Base-by-base conservation (phyloP, 2,797 vertebrate species). In the Acomys russatus region DNA sequence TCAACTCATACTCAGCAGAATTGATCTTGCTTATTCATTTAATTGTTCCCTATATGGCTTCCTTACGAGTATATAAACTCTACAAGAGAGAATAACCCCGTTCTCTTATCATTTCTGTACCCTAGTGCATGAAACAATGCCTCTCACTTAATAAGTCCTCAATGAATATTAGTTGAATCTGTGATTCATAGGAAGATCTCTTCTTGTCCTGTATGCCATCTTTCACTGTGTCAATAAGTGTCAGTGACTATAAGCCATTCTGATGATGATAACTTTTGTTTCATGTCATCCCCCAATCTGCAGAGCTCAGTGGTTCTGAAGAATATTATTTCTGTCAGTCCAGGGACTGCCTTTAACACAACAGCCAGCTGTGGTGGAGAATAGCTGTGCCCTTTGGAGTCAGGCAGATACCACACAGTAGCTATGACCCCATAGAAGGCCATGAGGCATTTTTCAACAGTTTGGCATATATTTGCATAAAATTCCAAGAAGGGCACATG, bases 271-370 rank as follows among this genome's bases (percentile, higher is more conserved):
- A 59, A 38, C 78, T 88, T 95, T 95, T 93, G 74, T 93, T 79
- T 96, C 78, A 73, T 54, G 54, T 76, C 54, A 61, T 88, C 63
- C 66, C 20, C 76, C 0, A 91, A 66, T 92, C 73, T 90, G 56
- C 85, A 91, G 73, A 92, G 91, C 49, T 91, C 78, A 74, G 79
- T 95, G 79, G 38, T 90, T 94, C 86, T 64, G 83, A 91, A 82
- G 12, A 74, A 10, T 59, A 38, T 88, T 93, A 49, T 91, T 94
- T 94, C 82, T 74, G 51, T 73, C 79, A 88, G 78, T 90, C 49
- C 63, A 80, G 59, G 74, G 30, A 88, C 77, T 66, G 56, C 66
- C 38, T 93, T 79, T 84, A 95, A 96, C n/a, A 70, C 88, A 83
- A 66, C 61, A 94, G 78, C 28, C 83, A 89, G 66, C 89, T 84